phyloP scores from a whole-genome alignment of 2,888 invertebrate genomes.

The Mythimna pallens region DNA sequence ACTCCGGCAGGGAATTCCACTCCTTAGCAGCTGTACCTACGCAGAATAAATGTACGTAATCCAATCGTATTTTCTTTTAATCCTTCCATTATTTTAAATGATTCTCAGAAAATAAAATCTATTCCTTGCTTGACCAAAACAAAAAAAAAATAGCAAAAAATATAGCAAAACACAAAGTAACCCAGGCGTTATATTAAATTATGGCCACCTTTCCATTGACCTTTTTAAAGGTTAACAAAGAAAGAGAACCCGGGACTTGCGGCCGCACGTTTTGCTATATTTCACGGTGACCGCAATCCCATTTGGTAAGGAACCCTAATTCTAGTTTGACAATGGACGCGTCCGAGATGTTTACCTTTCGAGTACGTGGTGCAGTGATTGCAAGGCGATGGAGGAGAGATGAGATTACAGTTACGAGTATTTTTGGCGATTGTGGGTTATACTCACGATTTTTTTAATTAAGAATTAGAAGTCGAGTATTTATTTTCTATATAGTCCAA shows the following conservation, averaged over 20 bases:
- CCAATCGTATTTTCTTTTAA: not conserved
- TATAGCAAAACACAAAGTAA: slow-evolving; percentile 41
- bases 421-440: not conserved
- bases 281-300: slow-evolving; percentile 70
- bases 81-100: not conserved
- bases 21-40: too few species aligned
- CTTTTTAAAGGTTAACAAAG: slow-evolving; percentile 63
- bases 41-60: too few species aligned
- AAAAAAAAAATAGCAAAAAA: slow-evolving; percentile 12
- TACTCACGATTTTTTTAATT: not conserved
- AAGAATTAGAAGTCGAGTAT: too few species aligned
- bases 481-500: too few species aligned
- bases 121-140: not conserved
- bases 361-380: slow-evolving; percentile 18
- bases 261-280: slow-evolving; percentile 67
- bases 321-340: slow-evolving; percentile 69
- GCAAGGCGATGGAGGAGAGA: slow-evolving; percentile 21
- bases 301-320: slow-evolving; percentile 70
- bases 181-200: slow-evolving; percentile 61
- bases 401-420: not conserved
- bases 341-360: slow-evolving; percentile 67
- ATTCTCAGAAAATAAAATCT: too few species aligned
- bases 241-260: slow-evolving; percentile 38
- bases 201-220: slow-evolving; percentile 62
- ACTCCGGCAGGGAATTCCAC: too few species aligned